Evolutionary conservation across 1,140 invertebrate species (phyloP), one percentile per base, ranked within the genome.

Genomic region (Yoshiicerus persimilis): DNA sequence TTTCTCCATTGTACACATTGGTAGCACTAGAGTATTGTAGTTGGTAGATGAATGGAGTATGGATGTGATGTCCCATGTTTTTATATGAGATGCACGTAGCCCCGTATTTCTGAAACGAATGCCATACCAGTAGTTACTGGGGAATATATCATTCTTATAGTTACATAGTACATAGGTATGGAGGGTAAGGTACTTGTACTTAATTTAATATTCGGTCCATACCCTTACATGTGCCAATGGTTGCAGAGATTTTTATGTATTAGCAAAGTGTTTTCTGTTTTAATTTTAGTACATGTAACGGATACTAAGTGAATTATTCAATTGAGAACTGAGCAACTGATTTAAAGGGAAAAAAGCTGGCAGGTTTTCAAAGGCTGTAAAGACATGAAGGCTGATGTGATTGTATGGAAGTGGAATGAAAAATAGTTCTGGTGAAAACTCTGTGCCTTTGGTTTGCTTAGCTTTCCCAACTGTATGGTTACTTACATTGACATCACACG

Each of bases 21-120:
- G 47, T 47, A 47, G 11, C 1, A 56, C 5, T 16, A 5, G 20
- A n/a, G 16, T 2, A 56, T n/a, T n/a, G n/a, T n/a, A 56, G 47
- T 56, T n/a, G 13, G 20, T 0, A 56, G 47, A 5, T 56, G 47
- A 32, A 77, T 77, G 30, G 30, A 77, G 27, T 4, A 77, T n/a
- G 32, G 38, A 16, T 38, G 34, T 36, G 39, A 84, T 84, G 34
- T 84, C 36, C 47, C 38, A 84, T 84, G 80, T 84, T 84, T 84
- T 84, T 84, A 41, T 41, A 84, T 84, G 80, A 84, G 38, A 32
- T 84, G 80, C 80, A 84, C 80, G 80, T 84, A 39, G 80, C 80
- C n/a, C 80, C 80, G 80, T 84, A 41, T 39, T 84, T 84, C 36
- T 83, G 32, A 83, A 83, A 23, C 32, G 77, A 38, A 32, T 38